A percentile compares a stretch with the other conserved stretches of the same genome.
phyloP scores from a whole-genome alignment of 2,797 vertebrate genomes.

The Aeoliscus strigatus region DNA sequence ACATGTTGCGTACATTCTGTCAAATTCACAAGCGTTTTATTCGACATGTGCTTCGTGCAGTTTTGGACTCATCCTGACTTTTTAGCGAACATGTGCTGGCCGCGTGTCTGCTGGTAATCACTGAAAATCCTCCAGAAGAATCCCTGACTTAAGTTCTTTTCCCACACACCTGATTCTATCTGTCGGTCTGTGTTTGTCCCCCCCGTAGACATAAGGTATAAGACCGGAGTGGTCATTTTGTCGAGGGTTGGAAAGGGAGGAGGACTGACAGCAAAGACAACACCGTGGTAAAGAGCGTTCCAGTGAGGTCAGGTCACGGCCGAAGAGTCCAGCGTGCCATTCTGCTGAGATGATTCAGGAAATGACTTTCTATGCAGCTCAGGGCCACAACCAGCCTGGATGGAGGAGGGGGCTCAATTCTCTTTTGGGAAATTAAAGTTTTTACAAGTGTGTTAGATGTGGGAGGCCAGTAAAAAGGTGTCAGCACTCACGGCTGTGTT shows the following conservation, averaged over 20 bases:
- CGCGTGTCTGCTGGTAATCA: slow-evolving; percentile 25
- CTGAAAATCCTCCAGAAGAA: slow-evolving; percentile 13
- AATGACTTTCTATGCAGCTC: slow-evolving; percentile 9
- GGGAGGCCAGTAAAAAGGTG: not conserved
- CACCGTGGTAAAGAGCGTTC: slow-evolving; percentile 1
- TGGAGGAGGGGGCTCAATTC: not conserved
- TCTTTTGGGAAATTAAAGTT: not conserved
- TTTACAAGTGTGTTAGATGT: not conserved
- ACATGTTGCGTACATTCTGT: slow-evolving; percentile 16
- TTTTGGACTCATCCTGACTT: slow-evolving; percentile 5
- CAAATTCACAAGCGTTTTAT: not conserved
- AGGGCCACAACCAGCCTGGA: not conserved
- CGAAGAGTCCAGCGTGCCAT: slow-evolving; percentile 3
- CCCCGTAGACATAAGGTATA: slow-evolving; percentile 4
- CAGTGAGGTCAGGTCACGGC: slow-evolving; percentile 9
- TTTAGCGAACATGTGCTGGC: slow-evolving; percentile 35
- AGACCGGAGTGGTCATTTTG: not conserved
- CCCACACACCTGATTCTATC: slow-evolving; percentile 9
- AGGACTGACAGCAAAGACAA: slow-evolving; percentile 3
- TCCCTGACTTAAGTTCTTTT: slow-evolving; percentile 23
- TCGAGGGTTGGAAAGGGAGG: slow-evolving; percentile 5
- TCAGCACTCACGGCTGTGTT: no score
- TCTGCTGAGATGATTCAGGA: slow-evolving; percentile 9
- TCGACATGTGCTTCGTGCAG: slow-evolving; percentile 10
- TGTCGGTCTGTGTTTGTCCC: slow-evolving; percentile 8